Evolutionary conservation across 2,888 invertebrate genomes (phyloP).

Genomic region (Pyrochroa serraticornis): DNA sequence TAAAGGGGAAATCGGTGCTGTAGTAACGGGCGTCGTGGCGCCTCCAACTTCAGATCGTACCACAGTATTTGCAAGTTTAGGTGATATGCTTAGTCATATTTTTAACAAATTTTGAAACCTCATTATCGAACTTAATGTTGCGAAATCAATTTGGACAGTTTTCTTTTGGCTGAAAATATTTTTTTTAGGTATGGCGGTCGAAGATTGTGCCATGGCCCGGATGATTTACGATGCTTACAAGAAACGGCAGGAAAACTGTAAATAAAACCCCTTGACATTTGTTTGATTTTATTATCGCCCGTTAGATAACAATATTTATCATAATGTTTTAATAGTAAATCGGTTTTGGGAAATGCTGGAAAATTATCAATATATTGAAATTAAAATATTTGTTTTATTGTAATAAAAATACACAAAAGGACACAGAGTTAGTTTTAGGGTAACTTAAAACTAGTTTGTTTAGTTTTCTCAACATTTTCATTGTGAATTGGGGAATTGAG

Average conservation of each 20-base stretch:
- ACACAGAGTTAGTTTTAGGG: too few relatives aligned
- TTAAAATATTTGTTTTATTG: too few relatives aligned
- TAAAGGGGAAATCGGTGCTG: conserved; percentile 63
- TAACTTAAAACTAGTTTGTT: too few relatives aligned
- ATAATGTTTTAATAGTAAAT: too few relatives aligned
- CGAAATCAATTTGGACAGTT: too few relatives aligned
- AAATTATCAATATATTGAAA: too few relatives aligned
- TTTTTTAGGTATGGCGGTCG: conserved; percentile 64
- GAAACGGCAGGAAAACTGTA: neutral
- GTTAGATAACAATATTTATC: too few relatives aligned
- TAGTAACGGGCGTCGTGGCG: conserved; percentile 56
- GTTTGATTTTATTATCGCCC: too few relatives aligned
- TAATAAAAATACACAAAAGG: too few relatives aligned
- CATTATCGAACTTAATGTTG: neutral
- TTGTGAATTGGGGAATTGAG: too few relatives aligned
- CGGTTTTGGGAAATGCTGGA: too few relatives aligned
- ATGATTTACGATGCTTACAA: conserved; percentile 55
- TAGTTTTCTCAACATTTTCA: too few relatives aligned
- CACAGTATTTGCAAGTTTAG: conserved; percentile 70
- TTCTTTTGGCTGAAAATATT: neutral
- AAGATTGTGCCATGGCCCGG: conserved; percentile 66
- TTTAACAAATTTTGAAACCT: neutral
- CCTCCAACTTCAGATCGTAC: conserved; percentile 50
- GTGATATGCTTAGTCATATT: conserved; percentile 53
- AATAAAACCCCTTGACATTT: neutral